These are phyloP conservation scores for Bombus ignitus DNA, from an alignment of 1,140 invertebrate genomes.

Conservation along the genomic window DNA sequence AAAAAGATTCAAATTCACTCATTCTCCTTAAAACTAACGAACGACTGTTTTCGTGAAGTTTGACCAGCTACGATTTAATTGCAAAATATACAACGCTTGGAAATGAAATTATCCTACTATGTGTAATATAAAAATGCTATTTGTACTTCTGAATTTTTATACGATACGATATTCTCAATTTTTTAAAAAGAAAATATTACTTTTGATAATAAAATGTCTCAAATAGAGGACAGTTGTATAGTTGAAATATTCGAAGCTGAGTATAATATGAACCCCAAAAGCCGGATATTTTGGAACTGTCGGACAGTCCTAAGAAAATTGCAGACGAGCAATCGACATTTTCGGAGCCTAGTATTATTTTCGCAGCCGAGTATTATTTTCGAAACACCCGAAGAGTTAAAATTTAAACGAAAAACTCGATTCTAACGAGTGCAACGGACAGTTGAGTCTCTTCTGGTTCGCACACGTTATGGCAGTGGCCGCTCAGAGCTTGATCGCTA, in stretches of 20 bases:
- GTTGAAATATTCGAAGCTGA: too few species aligned
- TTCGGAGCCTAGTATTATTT: neutral
- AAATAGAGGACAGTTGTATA: too few species aligned
- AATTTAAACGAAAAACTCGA: slow-evolving; percentile 13
- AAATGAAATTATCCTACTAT: neutral
- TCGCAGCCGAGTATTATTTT: neutral
- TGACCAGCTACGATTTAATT: neutral
- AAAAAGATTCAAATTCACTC: too few species aligned
- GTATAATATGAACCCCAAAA: too few species aligned
- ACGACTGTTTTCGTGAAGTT: too few species aligned
- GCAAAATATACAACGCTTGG: neutral
- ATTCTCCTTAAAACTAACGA: too few species aligned
- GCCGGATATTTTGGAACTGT: too few species aligned
- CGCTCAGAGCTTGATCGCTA: slow-evolving; percentile 71
- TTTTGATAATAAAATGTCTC: too few species aligned
- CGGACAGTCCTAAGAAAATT: too few species aligned
- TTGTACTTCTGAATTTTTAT: neutral
- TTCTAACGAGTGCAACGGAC: slow-evolving; percentile 16
- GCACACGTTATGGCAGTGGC: slow-evolving; percentile 73
- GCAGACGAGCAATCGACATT: too few species aligned
- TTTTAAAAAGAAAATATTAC: too few species aligned
- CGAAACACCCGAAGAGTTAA: slow-evolving; percentile 12
- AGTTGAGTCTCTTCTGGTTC: neutral
- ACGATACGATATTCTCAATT: too few species aligned
- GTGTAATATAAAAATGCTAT: neutral